These are phyloP conservation scores for Hypanus sabinus DNA, from an alignment of 2,113 vertebrate species.

Conservation along the genomic window DNA sequence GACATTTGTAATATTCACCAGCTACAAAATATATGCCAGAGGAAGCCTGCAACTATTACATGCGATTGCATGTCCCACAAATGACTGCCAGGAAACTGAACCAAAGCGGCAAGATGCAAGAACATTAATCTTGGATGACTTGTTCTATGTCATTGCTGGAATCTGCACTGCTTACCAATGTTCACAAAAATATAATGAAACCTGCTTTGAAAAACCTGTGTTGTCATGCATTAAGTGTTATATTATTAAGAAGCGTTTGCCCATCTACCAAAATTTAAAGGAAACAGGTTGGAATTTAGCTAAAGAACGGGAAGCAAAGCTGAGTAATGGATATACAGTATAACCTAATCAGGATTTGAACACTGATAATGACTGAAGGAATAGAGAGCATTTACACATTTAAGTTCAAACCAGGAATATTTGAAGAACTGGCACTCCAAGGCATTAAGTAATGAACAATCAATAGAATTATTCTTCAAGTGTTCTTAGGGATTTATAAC, in stretches of 20 bases:
- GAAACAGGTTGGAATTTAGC: background rate
- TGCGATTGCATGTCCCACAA: background rate
- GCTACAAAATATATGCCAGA: too few relatives aligned
- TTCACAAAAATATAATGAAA: too few relatives aligned
- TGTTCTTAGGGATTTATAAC: background rate
- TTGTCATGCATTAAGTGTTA: background rate
- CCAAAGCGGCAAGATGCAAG: background rate
- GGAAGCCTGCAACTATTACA: background rate
- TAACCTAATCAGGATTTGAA: background rate
- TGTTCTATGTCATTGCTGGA: too few relatives aligned
- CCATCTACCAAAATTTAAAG: background rate
- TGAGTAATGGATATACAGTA: too few relatives aligned
- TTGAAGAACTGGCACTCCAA: too few relatives aligned
- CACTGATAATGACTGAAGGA: background rate
- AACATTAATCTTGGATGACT: background rate
- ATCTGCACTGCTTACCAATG: too few relatives aligned
- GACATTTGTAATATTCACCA: background rate
- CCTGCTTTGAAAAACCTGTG: too few relatives aligned
- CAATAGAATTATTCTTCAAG: too few relatives aligned
- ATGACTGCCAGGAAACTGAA: background rate
- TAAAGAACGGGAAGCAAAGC: background rate
- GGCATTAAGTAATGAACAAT: too few relatives aligned
- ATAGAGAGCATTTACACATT: background rate
- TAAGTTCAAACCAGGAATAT: too few relatives aligned
- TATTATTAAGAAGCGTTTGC: background rate